Conservation (phyloP, 2,888 invertebrate genomes). For the Mythimna pallens region DNA sequence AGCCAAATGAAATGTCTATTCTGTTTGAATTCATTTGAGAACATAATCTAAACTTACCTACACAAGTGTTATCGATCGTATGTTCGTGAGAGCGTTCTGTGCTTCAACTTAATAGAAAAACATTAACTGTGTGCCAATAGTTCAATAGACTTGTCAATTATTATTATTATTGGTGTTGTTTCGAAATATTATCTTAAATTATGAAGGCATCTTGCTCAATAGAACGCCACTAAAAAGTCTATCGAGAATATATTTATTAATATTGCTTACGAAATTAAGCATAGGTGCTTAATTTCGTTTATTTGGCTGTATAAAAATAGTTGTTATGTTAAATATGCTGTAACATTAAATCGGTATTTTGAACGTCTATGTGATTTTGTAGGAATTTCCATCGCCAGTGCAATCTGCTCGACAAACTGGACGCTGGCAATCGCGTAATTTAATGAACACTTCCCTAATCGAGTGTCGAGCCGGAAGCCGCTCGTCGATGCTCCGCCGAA, state of each 20-base stretch:
- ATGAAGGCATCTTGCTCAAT: constrained; percentile 17
- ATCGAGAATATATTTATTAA: constrained; percentile 11
- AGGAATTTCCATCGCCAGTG: constrained; percentile 77
- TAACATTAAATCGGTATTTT: constrained; percentile 58
- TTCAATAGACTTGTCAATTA: constrained; percentile 19
- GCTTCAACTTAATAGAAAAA: constrained; percentile 15
- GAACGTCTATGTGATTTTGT: constrained; percentile 74
- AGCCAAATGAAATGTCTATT: not conserved
- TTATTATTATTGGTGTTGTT: constrained; percentile 13
- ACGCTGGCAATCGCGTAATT: constrained; percentile 86
- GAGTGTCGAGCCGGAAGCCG: constrained; percentile 80
- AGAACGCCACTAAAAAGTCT: constrained; percentile 24
- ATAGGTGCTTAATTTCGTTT: constrained; percentile 30
- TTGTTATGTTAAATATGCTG: constrained; percentile 37
- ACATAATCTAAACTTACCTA: not conserved
- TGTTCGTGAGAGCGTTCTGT: constrained; percentile 13
- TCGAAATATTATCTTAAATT: constrained; percentile 26
- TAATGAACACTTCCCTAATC: constrained; percentile 88
- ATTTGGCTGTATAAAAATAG: constrained; percentile 34
- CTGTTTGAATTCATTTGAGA: constrained; percentile 21
- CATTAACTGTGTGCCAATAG: constrained; percentile 32
- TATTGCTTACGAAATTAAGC: constrained; percentile 10
- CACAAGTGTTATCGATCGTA: constrained; percentile 4
- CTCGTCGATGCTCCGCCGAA: constrained; percentile 67
- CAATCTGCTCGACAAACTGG: constrained; percentile 84